Base-by-base conservation (phyloP, 2,113 vertebrate genomes). In the Oreotrochilus melanogaster region DNA sequence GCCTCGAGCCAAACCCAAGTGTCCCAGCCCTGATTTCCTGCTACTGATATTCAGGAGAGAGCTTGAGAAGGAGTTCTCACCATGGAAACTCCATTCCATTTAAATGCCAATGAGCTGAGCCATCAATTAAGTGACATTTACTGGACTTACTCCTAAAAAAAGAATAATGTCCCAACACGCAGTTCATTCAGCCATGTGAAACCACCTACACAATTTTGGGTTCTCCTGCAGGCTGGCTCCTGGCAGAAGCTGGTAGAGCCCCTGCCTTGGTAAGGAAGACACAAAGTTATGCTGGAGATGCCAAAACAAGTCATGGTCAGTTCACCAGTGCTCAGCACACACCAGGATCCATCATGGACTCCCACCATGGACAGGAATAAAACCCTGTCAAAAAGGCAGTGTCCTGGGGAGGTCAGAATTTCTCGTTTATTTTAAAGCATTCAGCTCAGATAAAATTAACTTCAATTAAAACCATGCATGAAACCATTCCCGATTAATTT, bases 61-160 rank as follows among this genome's bases (percentile, higher is more conserved):
- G 69, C 65, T 88, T 88, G 28, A 1, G 2, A 31, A 75, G 81
- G 61, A 51, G 81, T 48, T 70, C 42, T 74, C 85, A 58, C 88
- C 85, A 60, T 8, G 61, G 78, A 88, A 95, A 85, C 88, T 62
- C 94, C 9, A 9, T 4, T 74, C 69, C 89, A 42, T 89, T 81
- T 64, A 88, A 91, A 91, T 89, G 93, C 84, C 89, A 89, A 43
- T 15, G 25, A 84, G 83, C 90, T 39, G 12, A 85, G 70, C 69
- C 89, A 78, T 92, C 92, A 78, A 54, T 89, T 78, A 57, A 79
- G 67, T 80, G 95, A 91, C 89, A 75, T 75, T 89, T 86, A 81
- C 35, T 14, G 78, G 80, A 39, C 66, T 82, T 53, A 22, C 50
- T 91, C 85, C 93, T 89, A 37, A 65, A 93, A 93, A 70, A 61